A percentile compares a stretch with the other conserved stretches of the same genome.
These are phyloP conservation scores for Pollenia griseotomentosa DNA, from an alignment of 2,888 invertebrate species.

Conservation along the genomic window DNA sequence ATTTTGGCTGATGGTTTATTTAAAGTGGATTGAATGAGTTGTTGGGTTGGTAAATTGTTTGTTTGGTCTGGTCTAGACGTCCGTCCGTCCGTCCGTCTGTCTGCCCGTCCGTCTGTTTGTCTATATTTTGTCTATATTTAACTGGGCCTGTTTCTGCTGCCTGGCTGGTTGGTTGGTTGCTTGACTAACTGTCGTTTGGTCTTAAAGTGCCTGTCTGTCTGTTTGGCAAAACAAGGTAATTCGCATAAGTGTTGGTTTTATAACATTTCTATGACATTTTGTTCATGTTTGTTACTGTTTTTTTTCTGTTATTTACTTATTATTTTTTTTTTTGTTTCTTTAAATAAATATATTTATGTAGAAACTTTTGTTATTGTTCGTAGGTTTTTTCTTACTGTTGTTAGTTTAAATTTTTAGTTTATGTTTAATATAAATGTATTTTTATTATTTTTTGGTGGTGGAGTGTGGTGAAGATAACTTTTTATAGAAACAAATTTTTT, in stretches of 20 bases:
- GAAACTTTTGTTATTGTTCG: constrained; percentile 48
- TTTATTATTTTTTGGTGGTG: constrained; percentile 32
- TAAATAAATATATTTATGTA: constrained; percentile 46
- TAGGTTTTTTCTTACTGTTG: not conserved
- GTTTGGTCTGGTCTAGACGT: constrained; percentile 33
- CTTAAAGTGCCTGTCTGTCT: constrained; percentile 20
- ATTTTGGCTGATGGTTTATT: constrained; percentile 51
- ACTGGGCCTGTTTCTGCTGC: constrained; percentile 14
- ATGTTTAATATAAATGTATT: constrained; percentile 68
- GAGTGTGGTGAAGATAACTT: constrained; percentile 21
- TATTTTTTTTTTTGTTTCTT: not conserved
- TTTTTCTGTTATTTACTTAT: not conserved
- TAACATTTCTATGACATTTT: constrained; percentile 73
- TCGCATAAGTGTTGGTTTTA: constrained; percentile 63
- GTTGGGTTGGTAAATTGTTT: constrained; percentile 42
- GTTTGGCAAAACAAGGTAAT: not conserved
- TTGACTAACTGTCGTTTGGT: constrained; percentile 9
- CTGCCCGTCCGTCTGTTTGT: not conserved
- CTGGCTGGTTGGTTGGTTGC: constrained; percentile 10
- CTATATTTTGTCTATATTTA: constrained; percentile 31
- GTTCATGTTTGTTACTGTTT: constrained; percentile 53
- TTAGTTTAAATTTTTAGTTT: constrained; percentile 50
- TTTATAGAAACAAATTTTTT: constrained; percentile 27
- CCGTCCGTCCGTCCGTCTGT: not conserved
- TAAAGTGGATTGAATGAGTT: constrained; percentile 53